Conservation (phyloP, 2,113 vertebrate species). For the Ploceus nigricollis region DNA sequence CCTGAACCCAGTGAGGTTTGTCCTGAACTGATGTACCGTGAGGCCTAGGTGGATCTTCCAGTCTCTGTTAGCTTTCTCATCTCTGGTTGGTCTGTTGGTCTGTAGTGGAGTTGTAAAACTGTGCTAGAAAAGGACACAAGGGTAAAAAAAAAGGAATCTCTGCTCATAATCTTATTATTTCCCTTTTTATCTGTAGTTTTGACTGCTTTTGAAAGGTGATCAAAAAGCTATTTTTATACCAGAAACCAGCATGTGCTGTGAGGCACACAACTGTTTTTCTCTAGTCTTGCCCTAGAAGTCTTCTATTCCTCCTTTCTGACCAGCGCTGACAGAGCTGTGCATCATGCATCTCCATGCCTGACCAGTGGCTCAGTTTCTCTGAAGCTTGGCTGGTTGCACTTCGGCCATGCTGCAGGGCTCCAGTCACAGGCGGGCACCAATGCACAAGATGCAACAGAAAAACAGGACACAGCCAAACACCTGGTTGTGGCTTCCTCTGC, state of each 20-base stretch:
- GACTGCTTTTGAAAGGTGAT: background rate
- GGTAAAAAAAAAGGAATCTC: background rate
- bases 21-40: background rate
- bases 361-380: background rate
- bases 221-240: background rate
- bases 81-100: background rate
- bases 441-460: background rate
- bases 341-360: accelerated
- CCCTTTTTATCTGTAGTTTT: background rate
- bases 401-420: background rate
- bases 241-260: background rate
- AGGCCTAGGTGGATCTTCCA: background rate
- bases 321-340: background rate
- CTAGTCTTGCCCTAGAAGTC: background rate
- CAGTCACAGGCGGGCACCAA: accelerated
- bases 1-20: background rate
- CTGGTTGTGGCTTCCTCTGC: background rate
- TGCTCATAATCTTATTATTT: background rate
- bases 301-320: background rate
- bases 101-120: background rate
- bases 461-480: background rate
- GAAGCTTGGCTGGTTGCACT: background rate
- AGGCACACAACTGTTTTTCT: background rate
- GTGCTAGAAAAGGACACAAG: background rate
- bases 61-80: background rate